Evolutionary conservation across 64 coral and sea anemone species (phyloP), one percentile per base, ranked within the genome.

Genomic region (Astreopora myriophthalma): DNA sequence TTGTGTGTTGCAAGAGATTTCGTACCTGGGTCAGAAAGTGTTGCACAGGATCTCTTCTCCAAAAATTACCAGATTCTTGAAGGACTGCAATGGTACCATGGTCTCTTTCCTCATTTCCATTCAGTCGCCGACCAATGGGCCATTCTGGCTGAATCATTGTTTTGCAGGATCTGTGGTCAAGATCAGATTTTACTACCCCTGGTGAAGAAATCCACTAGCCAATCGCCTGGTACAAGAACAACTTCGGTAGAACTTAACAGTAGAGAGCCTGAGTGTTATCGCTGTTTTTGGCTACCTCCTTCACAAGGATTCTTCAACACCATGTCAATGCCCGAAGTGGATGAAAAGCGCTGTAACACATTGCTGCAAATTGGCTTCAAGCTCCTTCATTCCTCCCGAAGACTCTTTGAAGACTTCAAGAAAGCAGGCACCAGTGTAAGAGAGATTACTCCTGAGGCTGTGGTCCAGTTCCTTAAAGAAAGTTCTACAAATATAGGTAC

Each of bases 41-140:
- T 8, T 19, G 92, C 85, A 0, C 13, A 16, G 8, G 31, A 2
- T 29, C 78, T 12, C 71, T 93, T 93, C 66, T 48, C 71, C 38
- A 57, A 69, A 17, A 42, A 63, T 34, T 73, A 67, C 42, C 40
- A n/a, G 3, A 17, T 69, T 33, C 71, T 70, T 27, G 28, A 74
- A 23, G 92, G 96, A 34, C 25, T 98, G 69, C 10, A 16, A 10
- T 98, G 96, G 96, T 98, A 89, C 65, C 51, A 98, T 34, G 31
- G 64, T n/a, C 71, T 98, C 10, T 94, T 98, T 88, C 96, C 96
- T 6, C 48, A 68, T 17, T 68, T 91, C 38, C 25, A 49, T 8
- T 36, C n/a, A 62, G 82, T 72, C 58, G 60, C 88, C 8, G 74
- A 73, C 34, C 51, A 75, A 20, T 98, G 96, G 96, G 68, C 46